phyloP scores from a whole-genome alignment of 2,797 vertebrate species.

The Acanthiza pusilla region DNA sequence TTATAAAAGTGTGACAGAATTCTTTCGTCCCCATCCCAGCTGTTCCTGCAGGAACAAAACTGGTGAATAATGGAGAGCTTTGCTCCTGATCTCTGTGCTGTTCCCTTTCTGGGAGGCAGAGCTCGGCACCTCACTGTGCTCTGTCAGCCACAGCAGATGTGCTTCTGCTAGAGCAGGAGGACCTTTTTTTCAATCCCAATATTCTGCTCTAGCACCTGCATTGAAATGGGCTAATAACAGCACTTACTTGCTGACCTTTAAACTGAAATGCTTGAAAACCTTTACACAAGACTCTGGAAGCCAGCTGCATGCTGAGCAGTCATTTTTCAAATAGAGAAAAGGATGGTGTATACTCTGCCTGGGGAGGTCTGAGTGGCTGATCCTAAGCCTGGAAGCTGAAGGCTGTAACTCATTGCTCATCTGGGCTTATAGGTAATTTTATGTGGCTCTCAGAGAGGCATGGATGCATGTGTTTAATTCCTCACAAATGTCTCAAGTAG shows the following conservation, averaged over 20 bases:
- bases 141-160: neutral
- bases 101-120: neutral
- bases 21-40: neutral
- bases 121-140: accelerated
- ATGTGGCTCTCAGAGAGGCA: neutral
- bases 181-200: neutral
- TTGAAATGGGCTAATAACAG: neutral
- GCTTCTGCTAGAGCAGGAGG: neutral
- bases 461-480: neutral
- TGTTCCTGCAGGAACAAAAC: neutral
- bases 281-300: neutral
- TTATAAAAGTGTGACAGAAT: neutral
- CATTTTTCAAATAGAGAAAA: neutral
- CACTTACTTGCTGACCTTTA: neutral
- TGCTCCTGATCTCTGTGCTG: neutral
- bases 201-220: neutral
- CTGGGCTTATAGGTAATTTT: neutral
- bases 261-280: neutral
- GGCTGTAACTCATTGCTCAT: neutral
- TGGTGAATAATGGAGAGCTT: accelerated
- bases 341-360: neutral
- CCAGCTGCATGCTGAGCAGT: neutral
- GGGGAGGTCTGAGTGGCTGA: neutral
- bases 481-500: neutral
- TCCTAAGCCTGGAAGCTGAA: neutral